These are phyloP conservation scores for Abramis brama DNA, from an alignment of 2,113 vertebrate genomes.

Conservation along the genomic window DNA sequence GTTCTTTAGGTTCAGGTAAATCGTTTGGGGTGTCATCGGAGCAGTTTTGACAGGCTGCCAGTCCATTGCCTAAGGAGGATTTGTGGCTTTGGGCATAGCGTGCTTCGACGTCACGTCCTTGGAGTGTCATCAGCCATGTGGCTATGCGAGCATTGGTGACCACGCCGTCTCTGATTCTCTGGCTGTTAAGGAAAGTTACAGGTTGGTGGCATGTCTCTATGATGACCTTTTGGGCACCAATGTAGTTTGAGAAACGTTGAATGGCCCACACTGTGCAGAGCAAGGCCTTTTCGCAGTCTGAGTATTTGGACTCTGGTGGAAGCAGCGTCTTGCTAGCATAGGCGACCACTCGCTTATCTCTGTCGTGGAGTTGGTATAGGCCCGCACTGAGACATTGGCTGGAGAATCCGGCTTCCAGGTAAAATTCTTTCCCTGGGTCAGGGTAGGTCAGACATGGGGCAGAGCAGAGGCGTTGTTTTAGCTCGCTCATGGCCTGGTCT, in stretches of 20 bases:
- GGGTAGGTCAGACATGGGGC: conserved; percentile 43
- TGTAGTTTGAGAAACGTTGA: conserved; percentile 5
- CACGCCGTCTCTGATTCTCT: background rate
- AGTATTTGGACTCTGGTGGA: conserved; percentile 5
- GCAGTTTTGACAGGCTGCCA: too few species aligned
- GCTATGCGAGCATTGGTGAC: conserved; percentile 9
- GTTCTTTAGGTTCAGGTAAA: background rate
- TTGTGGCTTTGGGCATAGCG: too few species aligned
- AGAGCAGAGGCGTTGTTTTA: background rate
- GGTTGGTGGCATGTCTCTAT: conserved; percentile 35
- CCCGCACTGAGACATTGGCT: conserved; percentile 23
- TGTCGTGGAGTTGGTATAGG: background rate
- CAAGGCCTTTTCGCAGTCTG: conserved; percentile 24
- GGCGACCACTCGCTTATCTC: conserved; percentile 27
- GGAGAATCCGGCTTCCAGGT: conserved; percentile 42
- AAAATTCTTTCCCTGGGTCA: conserved; percentile 19
- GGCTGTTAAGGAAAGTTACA: background rate
- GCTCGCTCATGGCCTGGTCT: background rate
- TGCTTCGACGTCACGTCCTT: too few species aligned
- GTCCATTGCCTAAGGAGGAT: too few species aligned
- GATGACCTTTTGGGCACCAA: conserved; percentile 17
- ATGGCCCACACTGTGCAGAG: background rate
- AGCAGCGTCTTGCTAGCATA: background rate
- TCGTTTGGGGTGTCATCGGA: background rate
- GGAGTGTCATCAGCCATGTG: background rate